phyloP scores from a whole-genome alignment of 2,797 vertebrate species.

The Orientallactaga sibirica region DNA sequence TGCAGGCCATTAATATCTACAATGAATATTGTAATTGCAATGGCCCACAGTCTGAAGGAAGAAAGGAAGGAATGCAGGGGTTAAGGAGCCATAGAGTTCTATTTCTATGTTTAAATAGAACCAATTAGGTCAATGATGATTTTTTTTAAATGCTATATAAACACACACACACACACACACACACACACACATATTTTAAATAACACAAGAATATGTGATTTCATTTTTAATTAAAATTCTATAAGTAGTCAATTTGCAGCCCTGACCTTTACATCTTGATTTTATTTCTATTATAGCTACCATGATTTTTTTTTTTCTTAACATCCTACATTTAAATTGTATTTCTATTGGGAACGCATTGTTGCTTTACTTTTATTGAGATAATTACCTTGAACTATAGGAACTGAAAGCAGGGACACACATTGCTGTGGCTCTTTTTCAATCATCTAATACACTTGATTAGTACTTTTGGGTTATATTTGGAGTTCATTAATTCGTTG shows the following conservation, averaged over 20 bases:
- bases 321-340: slow-evolving; percentile 47
- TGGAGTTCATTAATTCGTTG: not conserved
- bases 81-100: not conserved
- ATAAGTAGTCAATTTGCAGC: slow-evolving; percentile 79
- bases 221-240: slow-evolving; percentile 85
- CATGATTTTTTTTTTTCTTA: slow-evolving; percentile 72
- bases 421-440: not conserved
- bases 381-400: not conserved
- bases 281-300: slow-evolving; percentile 74
- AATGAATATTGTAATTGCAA: not conserved
- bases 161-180: slow-evolving; percentile 43
- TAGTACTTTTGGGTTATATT: not conserved
- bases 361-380: not conserved
- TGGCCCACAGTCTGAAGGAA: not conserved
- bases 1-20: not conserved
- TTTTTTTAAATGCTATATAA: slow-evolving; percentile 62
- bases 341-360: not conserved
- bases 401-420: not conserved
- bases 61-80: no score
- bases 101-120: slow-evolving; percentile 83
- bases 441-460: not conserved
- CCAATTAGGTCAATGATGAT: slow-evolving; percentile 87
- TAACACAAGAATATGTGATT: slow-evolving; percentile 82
- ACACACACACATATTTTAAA: slow-evolving; percentile 76
- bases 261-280: slow-evolving; percentile 76